Evolutionary conservation across 2,797 vertebrate genomes (phyloP).

Genomic region (Notolepis coatsorum): DNA sequence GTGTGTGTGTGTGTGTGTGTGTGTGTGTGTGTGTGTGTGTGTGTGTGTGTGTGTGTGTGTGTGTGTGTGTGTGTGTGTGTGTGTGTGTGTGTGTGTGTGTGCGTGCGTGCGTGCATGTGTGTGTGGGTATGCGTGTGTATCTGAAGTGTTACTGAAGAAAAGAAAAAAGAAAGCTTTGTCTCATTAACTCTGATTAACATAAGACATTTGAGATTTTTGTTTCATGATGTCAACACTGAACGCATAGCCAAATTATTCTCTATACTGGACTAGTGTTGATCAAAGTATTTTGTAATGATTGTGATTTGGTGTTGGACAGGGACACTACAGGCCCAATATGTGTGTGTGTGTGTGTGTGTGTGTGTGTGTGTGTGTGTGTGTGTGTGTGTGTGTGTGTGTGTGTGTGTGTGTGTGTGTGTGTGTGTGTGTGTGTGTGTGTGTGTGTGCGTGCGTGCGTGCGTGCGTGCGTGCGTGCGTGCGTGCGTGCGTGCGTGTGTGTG

Average conservation of each 20-base stretch:
- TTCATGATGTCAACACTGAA: no score
- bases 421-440: conserved; percentile 45
- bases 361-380: conserved; percentile 10
- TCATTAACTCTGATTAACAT: no score
- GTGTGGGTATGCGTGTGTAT: neutral
- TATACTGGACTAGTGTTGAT: no score
- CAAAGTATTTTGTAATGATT: no score
- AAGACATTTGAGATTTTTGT: no score
- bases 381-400: conserved; percentile 30
- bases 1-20: no score
- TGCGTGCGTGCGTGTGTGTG: conserved; percentile 3
- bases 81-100: neutral
- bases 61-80: neutral
- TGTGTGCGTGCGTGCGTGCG: neutral
- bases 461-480: neutral
- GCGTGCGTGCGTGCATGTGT: neutral
- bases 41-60: neutral
- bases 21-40: neutral
- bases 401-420: neutral
- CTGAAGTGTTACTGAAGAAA: no score
- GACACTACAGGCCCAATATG: no score
- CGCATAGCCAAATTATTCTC: no score
- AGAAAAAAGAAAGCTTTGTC: no score
- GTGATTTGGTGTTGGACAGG: no score
- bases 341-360: conserved; percentile 22